A percentile compares a stretch with the other conserved stretches of the same genome.
These are phyloP conservation scores for Harmothoe impar DNA, from an alignment of 2,888 invertebrate genomes.

Conservation along the genomic window DNA sequence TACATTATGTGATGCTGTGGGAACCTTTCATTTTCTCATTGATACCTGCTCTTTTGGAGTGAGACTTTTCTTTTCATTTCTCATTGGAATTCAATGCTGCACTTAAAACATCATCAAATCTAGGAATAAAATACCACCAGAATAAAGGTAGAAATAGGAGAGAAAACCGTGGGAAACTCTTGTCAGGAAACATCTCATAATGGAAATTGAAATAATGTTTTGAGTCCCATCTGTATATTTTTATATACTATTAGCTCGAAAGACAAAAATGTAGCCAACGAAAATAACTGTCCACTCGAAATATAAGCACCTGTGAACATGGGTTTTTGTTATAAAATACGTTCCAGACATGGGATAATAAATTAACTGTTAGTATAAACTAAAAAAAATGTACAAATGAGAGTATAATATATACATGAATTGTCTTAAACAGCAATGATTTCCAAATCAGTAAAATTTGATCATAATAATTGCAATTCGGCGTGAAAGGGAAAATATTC, in stretches of 20 bases:
- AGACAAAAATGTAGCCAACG: not conserved
- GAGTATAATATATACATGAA: not conserved
- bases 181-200: not conserved
- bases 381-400: not conserved
- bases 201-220: not conserved
- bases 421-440: not conserved
- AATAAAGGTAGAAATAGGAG: not conserved
- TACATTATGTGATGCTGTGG: not conserved
- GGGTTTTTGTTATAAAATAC: not conserved
- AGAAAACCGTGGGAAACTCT: not conserved
- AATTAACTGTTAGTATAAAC: conserved; percentile 4
- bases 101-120: not conserved
- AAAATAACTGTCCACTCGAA: not conserved
- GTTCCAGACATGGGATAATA: not conserved
- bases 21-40: no score
- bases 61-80: no score
- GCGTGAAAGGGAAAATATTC: not conserved
- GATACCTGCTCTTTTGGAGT: no score
- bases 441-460: not conserved
- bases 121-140: not conserved
- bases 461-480: not conserved
- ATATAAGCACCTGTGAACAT: conserved; percentile 33
- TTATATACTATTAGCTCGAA: no score
- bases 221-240: not conserved
- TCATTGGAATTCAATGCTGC: no score